Evolutionary conservation across 2,113 vertebrate species (phyloP).

Genomic region (Crypturellus undulatus): DNA sequence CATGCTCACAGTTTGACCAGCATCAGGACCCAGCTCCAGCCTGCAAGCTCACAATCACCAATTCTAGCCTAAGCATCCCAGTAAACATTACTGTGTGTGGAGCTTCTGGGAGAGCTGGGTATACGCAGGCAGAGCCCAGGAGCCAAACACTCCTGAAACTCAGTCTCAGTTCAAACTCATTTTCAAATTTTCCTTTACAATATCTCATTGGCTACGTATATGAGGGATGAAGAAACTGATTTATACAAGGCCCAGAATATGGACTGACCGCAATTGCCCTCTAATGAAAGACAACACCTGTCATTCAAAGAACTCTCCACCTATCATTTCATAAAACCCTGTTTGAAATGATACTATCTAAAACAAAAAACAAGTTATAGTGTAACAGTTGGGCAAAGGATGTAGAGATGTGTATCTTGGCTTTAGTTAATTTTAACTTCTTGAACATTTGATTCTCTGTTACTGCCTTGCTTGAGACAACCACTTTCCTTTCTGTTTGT

Average conservation of each 20-base stretch:
- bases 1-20: not conserved
- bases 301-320: not conserved
- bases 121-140: not conserved
- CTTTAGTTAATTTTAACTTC: constrained; percentile 48
- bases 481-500: constrained; percentile 43
- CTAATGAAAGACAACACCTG: not conserved
- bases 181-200: not conserved
- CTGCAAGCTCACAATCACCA: not conserved
- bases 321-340: not conserved
- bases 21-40: not conserved
- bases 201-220: not conserved
- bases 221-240: not conserved
- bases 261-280: not conserved
- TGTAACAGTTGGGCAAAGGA: not conserved
- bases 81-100: not conserved
- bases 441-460: constrained; percentile 52
- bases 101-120: not conserved
- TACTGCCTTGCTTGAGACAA: constrained; percentile 48
- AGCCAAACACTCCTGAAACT: not conserved
- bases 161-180: not conserved
- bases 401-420: not conserved
- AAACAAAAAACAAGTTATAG: not conserved
- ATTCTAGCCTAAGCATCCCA: not conserved
- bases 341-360: not conserved
- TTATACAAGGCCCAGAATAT: not conserved